Base-by-base conservation (phyloP, 1,140 invertebrate species). In the Bemisia tabaci region DNA sequence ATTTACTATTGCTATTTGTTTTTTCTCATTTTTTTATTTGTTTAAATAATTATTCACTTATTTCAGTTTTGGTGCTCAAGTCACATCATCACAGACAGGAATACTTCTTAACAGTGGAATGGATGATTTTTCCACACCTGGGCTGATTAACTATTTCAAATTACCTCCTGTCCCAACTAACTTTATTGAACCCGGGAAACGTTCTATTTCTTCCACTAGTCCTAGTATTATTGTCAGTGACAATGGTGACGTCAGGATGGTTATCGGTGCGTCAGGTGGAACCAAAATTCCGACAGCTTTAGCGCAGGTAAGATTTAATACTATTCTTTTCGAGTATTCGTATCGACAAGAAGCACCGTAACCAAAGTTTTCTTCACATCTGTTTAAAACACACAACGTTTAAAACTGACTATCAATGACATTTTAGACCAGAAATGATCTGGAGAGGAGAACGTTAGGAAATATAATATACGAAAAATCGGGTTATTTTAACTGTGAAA, bases 81-180 rank as follows among this genome's bases (percentile, higher is more conserved):
- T 88, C 65, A 79, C 85, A 0, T 92, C 90, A 1, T 73, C 74
- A 27, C 83, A 82, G 26, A 91, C 93, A 0, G 95, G 94, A 17
- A 92, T 98, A 24, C 86, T 97, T 69, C 84, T 93, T 61, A 98
- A 98, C 75, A 86, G 97, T 75, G 86, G 95, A 78, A 97, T 98
- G 95, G 92, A 97, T 73, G 95, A 98, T 74, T 98, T 98, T 75
- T 91, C 91, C 2, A 83, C 87, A 0, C 91, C 92, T 0, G 83
- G 87, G 65, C 84, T 85, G 21, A 84, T 83, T 0, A 95, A 92
- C 73, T 81, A 79, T 26, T 95, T 89, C 75, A 85, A 84, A n/a
- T 74, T 95, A 60, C 87, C 88, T 0, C 86, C 90, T 1, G 92
- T 90, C 0, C 84, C 84, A 1, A 82, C 83, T 1, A 98, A 98